Evolutionary conservation across 2,888 invertebrate species (phyloP).

Genomic region (Agonum fuliginosum): DNA sequence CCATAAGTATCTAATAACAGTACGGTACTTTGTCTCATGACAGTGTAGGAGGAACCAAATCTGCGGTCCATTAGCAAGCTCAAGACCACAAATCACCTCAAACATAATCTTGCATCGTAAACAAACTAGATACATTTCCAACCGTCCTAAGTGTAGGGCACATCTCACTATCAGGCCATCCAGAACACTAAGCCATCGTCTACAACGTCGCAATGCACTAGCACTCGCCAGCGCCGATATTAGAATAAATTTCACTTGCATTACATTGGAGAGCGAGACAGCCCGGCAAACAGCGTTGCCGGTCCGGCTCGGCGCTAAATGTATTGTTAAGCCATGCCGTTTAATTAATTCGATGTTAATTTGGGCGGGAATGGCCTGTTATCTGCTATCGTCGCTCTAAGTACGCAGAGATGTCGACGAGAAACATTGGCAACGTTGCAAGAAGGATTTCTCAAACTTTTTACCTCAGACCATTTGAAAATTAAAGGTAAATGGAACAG

Average conservation of each 20-base stretch:
- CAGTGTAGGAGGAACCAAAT: background rate
- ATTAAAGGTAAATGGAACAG: too few species aligned
- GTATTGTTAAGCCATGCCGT: slow-evolving; percentile 53
- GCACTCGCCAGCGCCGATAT: slow-evolving; percentile 21
- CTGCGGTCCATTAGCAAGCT: slow-evolving; percentile 24
- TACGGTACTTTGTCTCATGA: too few species aligned
- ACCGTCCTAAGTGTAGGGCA: background rate
- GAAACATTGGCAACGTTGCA: background rate
- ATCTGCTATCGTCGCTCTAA: slow-evolving; percentile 43
- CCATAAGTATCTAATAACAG: too few species aligned
- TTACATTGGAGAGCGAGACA: slow-evolving; percentile 16
- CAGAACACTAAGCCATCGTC: background rate
- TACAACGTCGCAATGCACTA: slow-evolving; percentile 11
- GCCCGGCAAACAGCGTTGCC: slow-evolving; percentile 11
- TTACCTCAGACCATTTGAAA: too few species aligned
- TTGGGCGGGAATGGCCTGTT: slow-evolving; percentile 40
- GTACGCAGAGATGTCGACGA: slow-evolving; percentile 33
- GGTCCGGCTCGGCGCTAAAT: slow-evolving; percentile 40
- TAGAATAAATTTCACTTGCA: slow-evolving; percentile 56
- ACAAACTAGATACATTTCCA: slow-evolving; percentile 33
- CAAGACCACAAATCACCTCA: slow-evolving; percentile 23
- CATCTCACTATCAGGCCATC: slow-evolving; percentile 18
- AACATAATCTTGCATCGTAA: slow-evolving; percentile 31
- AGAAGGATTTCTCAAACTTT: background rate
- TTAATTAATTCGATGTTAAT: slow-evolving; percentile 59